Percentiles rank a stretch among this genome's conserved stretches.
Conservation (phyloP, 2,888 invertebrate genomes). For the Candidula unifasciata region DNA sequence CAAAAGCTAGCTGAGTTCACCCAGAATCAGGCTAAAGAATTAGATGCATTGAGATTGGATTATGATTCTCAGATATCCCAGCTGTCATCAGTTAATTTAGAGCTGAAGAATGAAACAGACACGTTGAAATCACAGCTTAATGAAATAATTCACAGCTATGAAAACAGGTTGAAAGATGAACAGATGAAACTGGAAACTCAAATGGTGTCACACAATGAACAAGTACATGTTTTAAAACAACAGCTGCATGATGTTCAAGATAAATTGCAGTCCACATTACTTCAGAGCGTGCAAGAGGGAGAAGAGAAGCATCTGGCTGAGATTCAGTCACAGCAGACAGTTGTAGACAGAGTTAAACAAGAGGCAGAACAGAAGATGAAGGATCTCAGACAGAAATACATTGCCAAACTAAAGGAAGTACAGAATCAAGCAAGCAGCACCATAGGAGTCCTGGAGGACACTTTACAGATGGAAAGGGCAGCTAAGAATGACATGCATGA, state of each 20-base stretch:
- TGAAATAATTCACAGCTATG: slow-evolving; percentile 69
- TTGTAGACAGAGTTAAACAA: slow-evolving; percentile 58
- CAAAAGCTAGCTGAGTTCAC: slow-evolving; percentile 30
- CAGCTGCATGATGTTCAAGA: slow-evolving; percentile 62
- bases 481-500: slow-evolving; percentile 64
- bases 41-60: slow-evolving; percentile 46
- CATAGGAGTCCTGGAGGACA: slow-evolving; percentile 55
- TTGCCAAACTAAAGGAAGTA: slow-evolving; percentile 67
- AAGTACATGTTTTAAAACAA: slow-evolving; percentile 63
- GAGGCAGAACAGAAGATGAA: slow-evolving; percentile 63
- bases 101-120: slow-evolving; percentile 67
- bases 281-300: slow-evolving; percentile 61
- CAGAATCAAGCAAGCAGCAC: slow-evolving; percentile 58
- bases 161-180: slow-evolving; percentile 66
- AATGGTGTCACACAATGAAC: slow-evolving; percentile 60
- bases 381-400: slow-evolving; percentile 69
- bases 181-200: slow-evolving; percentile 60
- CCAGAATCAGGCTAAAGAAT: slow-evolving; percentile 38
- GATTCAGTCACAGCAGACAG: slow-evolving; percentile 54
- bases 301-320: slow-evolving; percentile 59
- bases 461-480: slow-evolving; percentile 56
- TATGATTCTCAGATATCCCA: slow-evolving; percentile 51
- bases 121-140: slow-evolving; percentile 67
- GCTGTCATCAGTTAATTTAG: slow-evolving; percentile 50
- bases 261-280: slow-evolving; percentile 60